Conservation (phyloP, 2,797 vertebrate species). For the Manis javanica region DNA sequence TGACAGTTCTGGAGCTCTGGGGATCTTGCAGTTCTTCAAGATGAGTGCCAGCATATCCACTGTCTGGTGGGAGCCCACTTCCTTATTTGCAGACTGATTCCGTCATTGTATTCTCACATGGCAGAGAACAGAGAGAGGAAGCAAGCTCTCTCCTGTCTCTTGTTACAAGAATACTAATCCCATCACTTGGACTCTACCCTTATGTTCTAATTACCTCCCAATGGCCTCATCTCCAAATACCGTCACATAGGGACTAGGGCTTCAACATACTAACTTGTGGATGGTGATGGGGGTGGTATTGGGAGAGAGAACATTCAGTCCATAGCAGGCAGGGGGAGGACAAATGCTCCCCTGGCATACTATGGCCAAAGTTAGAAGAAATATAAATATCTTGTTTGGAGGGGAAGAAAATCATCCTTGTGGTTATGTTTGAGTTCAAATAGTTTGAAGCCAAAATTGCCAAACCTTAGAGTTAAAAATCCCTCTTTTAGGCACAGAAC, state of each 20-base stretch:
- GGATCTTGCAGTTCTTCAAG: not conserved
- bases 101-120: not conserved
- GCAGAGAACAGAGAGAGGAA: not conserved
- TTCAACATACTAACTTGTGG: not conserved
- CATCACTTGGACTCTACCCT: not conserved
- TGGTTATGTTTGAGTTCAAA: not conserved
- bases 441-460: not conserved
- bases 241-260: not conserved
- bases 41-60: too few relatives aligned
- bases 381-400: not conserved
- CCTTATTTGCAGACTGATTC: not conserved
- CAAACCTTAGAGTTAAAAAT: not conserved
- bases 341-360: not conserved
- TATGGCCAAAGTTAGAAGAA: not conserved
- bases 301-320: not conserved
- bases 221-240: not conserved
- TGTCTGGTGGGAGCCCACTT: not conserved
- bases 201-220: not conserved
- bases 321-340: not conserved
- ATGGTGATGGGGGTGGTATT: too few relatives aligned
- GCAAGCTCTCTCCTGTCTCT: not conserved
- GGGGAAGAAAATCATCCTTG: constrained; percentile 3
- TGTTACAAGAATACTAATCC: not conserved
- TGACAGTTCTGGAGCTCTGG: not conserved
- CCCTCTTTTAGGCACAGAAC: not conserved